Evolutionary conservation across 2,113 vertebrate species (phyloP).

Genomic region (Xerus inauris): DNA sequence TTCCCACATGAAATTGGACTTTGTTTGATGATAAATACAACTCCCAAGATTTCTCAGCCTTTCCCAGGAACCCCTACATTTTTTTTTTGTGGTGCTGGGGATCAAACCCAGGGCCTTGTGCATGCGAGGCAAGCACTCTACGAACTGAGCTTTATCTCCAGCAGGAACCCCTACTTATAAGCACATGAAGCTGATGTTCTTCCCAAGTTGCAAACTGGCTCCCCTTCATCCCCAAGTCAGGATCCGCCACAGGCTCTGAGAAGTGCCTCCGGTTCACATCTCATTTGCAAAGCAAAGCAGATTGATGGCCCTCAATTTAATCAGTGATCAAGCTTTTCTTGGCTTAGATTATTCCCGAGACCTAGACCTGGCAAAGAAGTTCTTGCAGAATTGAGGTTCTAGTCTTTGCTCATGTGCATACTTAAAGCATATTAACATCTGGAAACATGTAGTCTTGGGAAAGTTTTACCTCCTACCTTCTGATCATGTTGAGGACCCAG

Average conservation of each 20-base stretch:
- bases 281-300: not conserved
- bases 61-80: not conserved
- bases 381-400: rapidly evolving
- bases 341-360: not conserved
- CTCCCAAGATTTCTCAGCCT: not conserved
- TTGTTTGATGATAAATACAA: not conserved
- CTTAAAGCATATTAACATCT: not conserved
- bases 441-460: not conserved
- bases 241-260: not conserved
- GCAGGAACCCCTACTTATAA: not conserved
- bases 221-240: not conserved
- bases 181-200: not conserved
- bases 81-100: too few relatives aligned
- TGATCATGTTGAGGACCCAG: not conserved
- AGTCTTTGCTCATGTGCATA: not conserved
- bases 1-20: not conserved
- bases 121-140: too few relatives aligned
- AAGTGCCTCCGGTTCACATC: rapidly evolving
- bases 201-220: not conserved
- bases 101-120: too few relatives aligned
- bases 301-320: too few relatives aligned
- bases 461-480: not conserved
- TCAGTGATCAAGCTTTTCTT: not conserved
- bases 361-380: not conserved
- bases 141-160: too few relatives aligned